A percentile compares a stretch with the other conserved stretches of the same genome.
Conservation (phyloP, 2,113 vertebrate species). For the Eulacestoma nigropectus region DNA sequence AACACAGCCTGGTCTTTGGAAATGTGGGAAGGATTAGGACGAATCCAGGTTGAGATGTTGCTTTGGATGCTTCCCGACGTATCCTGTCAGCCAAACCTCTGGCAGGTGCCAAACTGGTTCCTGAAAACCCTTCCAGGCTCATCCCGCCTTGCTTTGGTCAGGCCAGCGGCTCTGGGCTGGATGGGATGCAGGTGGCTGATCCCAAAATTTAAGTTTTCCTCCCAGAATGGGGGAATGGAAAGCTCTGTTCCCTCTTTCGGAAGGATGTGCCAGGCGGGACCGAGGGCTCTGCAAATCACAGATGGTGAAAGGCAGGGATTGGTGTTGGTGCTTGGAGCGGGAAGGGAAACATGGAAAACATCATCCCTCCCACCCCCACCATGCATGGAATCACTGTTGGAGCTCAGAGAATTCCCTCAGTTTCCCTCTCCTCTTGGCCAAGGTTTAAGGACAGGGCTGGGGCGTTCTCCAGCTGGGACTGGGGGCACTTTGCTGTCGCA, state of each 20-base stretch:
- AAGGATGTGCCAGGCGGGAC: not conserved
- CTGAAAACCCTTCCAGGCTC: not conserved
- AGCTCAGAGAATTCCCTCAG: not conserved
- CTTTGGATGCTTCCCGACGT: not conserved
- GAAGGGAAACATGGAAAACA: not conserved
- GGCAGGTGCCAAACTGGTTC: not conserved
- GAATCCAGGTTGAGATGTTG: not conserved
- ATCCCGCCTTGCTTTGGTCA: fast-evolving
- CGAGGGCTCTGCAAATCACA: fast-evolving
- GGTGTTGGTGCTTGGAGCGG: not conserved
- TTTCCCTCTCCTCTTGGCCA: not conserved
- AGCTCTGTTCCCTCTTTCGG: fast-evolving
- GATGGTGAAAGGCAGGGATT: not conserved
- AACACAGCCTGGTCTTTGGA: not conserved
- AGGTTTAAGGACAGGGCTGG: not conserved
- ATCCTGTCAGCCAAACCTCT: fast-evolving
- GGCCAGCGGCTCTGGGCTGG: not conserved
- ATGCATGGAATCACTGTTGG: fast-evolving
- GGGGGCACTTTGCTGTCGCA: not conserved
- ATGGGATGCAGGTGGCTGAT: not conserved
- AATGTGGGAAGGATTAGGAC: not conserved
- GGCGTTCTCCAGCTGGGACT: not conserved
- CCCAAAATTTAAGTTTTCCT: not conserved
- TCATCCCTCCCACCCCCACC: fast-evolving
- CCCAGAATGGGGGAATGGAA: not conserved